Base-by-base conservation (phyloP, 2,888 invertebrate genomes). In the Lasioglossum villosulum region DNA sequence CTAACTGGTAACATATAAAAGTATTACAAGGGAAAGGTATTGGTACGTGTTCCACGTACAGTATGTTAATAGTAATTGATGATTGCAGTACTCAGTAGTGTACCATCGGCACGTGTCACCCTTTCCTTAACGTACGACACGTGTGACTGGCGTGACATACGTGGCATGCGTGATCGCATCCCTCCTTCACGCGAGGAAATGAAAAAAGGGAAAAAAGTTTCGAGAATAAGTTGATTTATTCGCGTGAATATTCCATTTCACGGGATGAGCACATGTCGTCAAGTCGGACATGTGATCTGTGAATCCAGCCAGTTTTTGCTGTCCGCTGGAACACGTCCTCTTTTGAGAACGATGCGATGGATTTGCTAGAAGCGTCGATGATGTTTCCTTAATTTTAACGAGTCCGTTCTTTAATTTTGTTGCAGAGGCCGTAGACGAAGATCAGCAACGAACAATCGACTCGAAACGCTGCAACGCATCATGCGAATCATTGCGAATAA, bases 341-440 rank as follows among this genome's bases (percentile, higher is more conserved):
- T 8, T 66, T 34, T 5, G 34, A 19, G 19, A 66, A 34, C 66
- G 30, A 19, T 16, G 27, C 66, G 30, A 8, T 30, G 19, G 8
- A 66, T 34, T 66, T 34, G 23, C 66, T 4, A 16, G 30, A 14
- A 27, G 63, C 27, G 14, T 4, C 14, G 14, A 16, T 16, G 1
- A 63, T 30, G 16, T 63, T 30, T 30, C 16, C 16, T 19, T 34
- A 30, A 16, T 66, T 34, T 34, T 66, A 66, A 66, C 34, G 8
- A 5, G 6, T 19, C 30, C 16, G 6, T 37, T 78, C 45, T 74
- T 83, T 78, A 6, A 16, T 75, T 23, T 27, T 80, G 52, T 86
- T 91, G 90, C 91, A 95, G 95, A 90, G 95, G 95, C 34, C 93
- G 95, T 70, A 94, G 92, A 78, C 92, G 95, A 82, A 92, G 95